Conservation (phyloP, 2,113 vertebrate species). For the Eretmochelys imbricata region DNA sequence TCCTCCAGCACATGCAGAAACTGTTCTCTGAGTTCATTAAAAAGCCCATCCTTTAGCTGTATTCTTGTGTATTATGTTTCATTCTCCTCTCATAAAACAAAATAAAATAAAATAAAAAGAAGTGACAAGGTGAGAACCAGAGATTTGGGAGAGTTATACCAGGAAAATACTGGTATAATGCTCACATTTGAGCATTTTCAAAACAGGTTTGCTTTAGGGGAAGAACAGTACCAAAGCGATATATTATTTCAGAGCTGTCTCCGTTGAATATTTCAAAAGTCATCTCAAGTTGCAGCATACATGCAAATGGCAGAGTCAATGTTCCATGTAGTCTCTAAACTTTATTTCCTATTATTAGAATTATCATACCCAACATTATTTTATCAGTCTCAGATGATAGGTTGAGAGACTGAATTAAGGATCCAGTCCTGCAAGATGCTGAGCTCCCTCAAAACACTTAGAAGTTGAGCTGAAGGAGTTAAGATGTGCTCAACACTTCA, state of each 20-base stretch:
- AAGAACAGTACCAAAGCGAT: slow-evolving; percentile 36
- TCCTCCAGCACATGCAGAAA: background rate
- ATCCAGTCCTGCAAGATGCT: background rate
- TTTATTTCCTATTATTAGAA: background rate
- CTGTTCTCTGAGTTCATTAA: background rate
- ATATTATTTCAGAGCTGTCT: slow-evolving; percentile 19
- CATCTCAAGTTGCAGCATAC: slow-evolving; percentile 42
- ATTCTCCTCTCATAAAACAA: background rate
- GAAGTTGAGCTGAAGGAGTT: background rate
- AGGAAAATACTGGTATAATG: slow-evolving; percentile 10
- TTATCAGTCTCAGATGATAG: background rate
- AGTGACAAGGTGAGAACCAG: background rate
- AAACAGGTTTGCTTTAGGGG: slow-evolving; percentile 24
- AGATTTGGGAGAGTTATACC: background rate
- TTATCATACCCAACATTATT: slow-evolving; percentile 20
- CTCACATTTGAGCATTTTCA: slow-evolving; percentile 20
- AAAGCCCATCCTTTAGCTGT: background rate
- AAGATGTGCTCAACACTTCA: background rate
- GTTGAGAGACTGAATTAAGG: fast-evolving
- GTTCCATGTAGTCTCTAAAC: slow-evolving; percentile 42
- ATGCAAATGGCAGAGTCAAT: slow-evolving; percentile 55
- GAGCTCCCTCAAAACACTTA: background rate
- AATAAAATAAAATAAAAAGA: background rate
- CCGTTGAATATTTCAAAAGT: slow-evolving; percentile 61
- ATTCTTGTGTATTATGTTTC: background rate